Conservation (phyloP, 2,113 vertebrate genomes). For the Piaya cayana region DNA sequence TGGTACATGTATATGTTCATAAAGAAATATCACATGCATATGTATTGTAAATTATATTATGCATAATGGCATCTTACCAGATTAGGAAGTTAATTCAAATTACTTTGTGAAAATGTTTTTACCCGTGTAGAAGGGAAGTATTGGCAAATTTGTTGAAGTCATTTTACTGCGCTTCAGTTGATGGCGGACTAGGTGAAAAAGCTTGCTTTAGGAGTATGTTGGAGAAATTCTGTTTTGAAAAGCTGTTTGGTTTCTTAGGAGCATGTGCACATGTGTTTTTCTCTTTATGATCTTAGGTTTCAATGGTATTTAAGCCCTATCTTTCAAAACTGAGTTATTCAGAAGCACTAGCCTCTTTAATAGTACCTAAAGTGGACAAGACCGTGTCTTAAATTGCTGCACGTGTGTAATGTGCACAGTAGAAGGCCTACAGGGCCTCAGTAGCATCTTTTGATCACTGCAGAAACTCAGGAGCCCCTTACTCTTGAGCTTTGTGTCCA, state of each 20-base stretch:
- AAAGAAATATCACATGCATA: background rate
- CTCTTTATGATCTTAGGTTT: constrained; percentile 10
- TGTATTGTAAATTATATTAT: background rate
- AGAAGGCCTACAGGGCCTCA: background rate
- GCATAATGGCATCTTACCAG: background rate
- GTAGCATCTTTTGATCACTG: background rate
- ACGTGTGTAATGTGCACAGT: background rate
- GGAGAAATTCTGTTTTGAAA: constrained; percentile 9
- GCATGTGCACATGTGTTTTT: constrained; percentile 16
- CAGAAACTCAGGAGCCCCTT: background rate
- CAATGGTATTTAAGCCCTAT: background rate
- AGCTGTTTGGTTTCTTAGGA: constrained; percentile 15
- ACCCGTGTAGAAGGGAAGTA: background rate
- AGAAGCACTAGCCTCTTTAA: background rate
- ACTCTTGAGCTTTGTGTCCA: background rate
- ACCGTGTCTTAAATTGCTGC: background rate
- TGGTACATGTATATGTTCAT: background rate
- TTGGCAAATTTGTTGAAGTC: background rate
- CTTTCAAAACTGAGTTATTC: background rate
- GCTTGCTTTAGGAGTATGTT: background rate
- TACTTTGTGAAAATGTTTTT: background rate
- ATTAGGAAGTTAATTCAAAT: background rate
- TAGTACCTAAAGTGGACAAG: background rate
- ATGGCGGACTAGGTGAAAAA: background rate
- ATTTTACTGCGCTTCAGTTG: background rate